These are phyloP conservation scores for Micromesistius poutassou DNA, from an alignment of 2,797 vertebrate species.

Conservation along the genomic window DNA sequence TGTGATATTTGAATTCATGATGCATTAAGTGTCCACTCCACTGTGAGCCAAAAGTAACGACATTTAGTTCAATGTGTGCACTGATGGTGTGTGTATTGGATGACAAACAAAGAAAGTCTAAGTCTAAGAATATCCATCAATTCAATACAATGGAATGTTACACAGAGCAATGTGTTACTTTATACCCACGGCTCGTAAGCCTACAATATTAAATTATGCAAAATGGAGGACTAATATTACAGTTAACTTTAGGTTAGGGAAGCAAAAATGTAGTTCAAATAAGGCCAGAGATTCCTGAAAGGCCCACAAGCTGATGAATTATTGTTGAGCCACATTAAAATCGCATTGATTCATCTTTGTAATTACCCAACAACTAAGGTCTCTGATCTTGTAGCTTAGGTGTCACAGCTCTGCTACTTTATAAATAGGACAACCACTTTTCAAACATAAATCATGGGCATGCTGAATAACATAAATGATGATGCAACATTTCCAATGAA, in stretches of 20 bases:
- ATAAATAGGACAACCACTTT: not conserved
- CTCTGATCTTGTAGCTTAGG: not conserved
- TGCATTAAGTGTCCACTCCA: no score
- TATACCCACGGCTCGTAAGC: no score
- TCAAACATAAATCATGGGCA: not conserved
- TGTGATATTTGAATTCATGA: no score
- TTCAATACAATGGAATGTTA: no score
- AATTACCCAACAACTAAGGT: constrained; percentile 5
- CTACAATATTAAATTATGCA: not conserved
- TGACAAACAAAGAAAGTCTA: no score
- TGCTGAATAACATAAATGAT: not conserved
- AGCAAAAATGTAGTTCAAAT: not conserved
- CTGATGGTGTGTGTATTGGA: no score
- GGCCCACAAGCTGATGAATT: not conserved
- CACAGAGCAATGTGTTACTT: no score
- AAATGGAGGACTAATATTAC: no score
- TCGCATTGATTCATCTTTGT: not conserved
- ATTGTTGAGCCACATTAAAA: not conserved
- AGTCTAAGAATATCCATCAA: not conserved
- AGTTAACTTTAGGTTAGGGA: no score
- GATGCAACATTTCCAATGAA: not conserved
- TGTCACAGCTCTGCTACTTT: not conserved
- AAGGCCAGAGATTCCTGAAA: not conserved
- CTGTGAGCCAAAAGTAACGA: no score
- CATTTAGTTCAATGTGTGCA: no score